Evolutionary conservation across 2,113 vertebrate species (phyloP), one percentile per base, ranked within the genome.

Genomic region (Sylvietta virens): DNA sequence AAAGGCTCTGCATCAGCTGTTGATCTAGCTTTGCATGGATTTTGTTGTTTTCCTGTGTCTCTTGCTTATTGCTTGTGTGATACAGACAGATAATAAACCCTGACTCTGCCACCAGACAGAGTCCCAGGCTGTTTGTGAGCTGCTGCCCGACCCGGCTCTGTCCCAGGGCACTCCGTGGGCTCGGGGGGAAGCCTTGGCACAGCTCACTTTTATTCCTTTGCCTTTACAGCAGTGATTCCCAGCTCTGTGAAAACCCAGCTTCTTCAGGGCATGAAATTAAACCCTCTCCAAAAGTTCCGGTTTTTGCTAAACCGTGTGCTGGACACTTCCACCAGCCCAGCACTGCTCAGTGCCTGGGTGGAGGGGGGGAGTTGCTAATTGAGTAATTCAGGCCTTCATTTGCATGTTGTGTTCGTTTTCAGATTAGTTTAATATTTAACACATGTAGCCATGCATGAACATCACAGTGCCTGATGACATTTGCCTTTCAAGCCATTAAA

Each of bases 341-440:
- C 37, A 22, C 30, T 33, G 11, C 18, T 30, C 73, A 17, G 30
- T 44, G 73, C 60, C 73, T 37, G 37, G 37, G 20, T 13, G 62
- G 60, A 53, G 48, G 58, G 66, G 53, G 13, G 64, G 60, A 81
- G 42, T 37, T 48, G 74, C 60, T 82, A 91, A 87, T 42, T 86
- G 69, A 91, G 76, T 91, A 92, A 92, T 94, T 86, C 67, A 73
- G 86, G 44, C 50, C 65, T 83, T 88, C 92, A 69, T 96, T 94
- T 96, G 78, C 91, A 90, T 84, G 69, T 53, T 81, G 79, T 76
- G 37, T 70, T 94, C 3, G 0, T 91, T 94, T 96, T 60, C 81
- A 83, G 86, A 90, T 91, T 51, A 66, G 45, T 91, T 96, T 94
- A 95, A 87, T 93, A 78, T 97, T 95, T 94, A 94, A 95, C 82